Percentiles rank a stretch among this genome's conserved stretches.
These are phyloP conservation scores for Lampris incognitus DNA, from an alignment of 2,113 vertebrate species.

Conservation along the genomic window DNA sequence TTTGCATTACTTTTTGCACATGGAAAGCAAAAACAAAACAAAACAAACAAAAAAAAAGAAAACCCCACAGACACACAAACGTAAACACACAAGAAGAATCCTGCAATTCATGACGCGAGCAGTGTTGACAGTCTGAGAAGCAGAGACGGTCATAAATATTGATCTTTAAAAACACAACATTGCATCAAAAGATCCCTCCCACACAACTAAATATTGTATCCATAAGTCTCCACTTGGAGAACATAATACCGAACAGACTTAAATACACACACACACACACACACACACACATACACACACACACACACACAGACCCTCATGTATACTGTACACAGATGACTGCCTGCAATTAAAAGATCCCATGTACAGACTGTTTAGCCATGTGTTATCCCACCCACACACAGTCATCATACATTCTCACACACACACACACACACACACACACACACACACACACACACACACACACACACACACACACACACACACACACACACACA, in stretches of 20 bases:
- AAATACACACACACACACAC: neutral
- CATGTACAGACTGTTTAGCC: slow-evolving; percentile 16
- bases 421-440: neutral
- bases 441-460: slow-evolving; percentile 24
- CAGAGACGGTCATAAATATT: neutral
- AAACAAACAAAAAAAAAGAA: neutral
- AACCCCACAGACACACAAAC: neutral
- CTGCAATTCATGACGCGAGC: neutral
- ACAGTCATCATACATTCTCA: neutral
- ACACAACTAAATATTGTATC: neutral
- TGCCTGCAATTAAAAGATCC: slow-evolving; percentile 26
- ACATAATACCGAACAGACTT: neutral
- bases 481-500: slow-evolving; percentile 8
- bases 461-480: neutral
- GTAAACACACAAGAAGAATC: neutral
- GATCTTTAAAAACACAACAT: neutral
- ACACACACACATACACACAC: slow-evolving; percentile 2
- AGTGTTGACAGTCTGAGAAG: neutral
- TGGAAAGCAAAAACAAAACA: no score
- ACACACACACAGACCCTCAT: neutral
- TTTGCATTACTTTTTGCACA: no score
- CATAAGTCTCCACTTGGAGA: neutral
- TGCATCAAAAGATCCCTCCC: neutral
- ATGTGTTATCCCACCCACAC: slow-evolving; percentile 42
- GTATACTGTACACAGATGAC: neutral